phyloP scores from a whole-genome alignment of 2,888 invertebrate species.

The Uloborus plumipes region DNA sequence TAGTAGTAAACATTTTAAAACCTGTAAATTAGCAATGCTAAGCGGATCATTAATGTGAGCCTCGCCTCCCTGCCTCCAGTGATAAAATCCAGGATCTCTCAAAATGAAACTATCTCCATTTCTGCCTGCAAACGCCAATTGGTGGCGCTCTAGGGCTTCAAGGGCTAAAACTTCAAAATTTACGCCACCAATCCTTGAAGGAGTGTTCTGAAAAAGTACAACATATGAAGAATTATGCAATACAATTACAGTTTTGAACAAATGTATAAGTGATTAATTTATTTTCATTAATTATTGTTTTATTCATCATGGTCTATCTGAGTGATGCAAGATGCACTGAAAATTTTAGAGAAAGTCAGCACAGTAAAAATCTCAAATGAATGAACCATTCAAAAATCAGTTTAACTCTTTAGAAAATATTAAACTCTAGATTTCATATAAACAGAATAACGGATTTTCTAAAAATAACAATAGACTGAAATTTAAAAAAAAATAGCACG shows the following conservation, averaged over 20 bases:
- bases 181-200: constrained; percentile 86
- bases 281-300: too few relatives aligned
- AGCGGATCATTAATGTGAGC: constrained; percentile 97
- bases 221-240: background rate
- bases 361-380: too few relatives aligned
- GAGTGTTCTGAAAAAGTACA: constrained; percentile 74
- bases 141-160: constrained; percentile 87
- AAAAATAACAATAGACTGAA: too few relatives aligned
- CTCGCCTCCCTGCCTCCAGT: constrained; percentile 98
- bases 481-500: too few relatives aligned
- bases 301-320: too few relatives aligned
- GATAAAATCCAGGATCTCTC: constrained; percentile 92
- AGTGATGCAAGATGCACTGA: too few relatives aligned
- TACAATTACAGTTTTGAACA: background rate
- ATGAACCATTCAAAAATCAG: too few relatives aligned
- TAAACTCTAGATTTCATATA: too few relatives aligned
- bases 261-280: background rate
- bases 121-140: constrained; percentile 80
- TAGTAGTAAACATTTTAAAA: constrained; percentile 67
- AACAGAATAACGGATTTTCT: too few relatives aligned
- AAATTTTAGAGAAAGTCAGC: too few relatives aligned
- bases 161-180: constrained; percentile 88
- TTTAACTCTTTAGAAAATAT: too few relatives aligned
- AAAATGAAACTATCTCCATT: constrained; percentile 82
- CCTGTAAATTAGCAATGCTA: constrained; percentile 83